A percentile compares a stretch with the other conserved stretches of the same genome.
phyloP scores from a whole-genome alignment of 2,888 invertebrate species.

The Pachycephus smyrnensis region DNA sequence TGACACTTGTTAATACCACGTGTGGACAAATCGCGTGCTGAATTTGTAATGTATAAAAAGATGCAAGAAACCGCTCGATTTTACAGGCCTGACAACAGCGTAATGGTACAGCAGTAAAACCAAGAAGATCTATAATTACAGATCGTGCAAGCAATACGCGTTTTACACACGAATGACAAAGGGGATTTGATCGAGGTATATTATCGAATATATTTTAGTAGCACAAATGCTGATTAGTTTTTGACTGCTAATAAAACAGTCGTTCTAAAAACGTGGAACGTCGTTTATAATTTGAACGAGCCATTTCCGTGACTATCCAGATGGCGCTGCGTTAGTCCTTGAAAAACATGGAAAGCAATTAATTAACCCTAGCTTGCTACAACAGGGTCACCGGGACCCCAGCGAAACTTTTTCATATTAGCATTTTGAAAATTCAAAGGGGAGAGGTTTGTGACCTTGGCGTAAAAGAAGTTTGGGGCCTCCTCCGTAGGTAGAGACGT shows the following conservation, averaged over 20 bases:
- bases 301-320: neutral
- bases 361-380: too few relatives aligned
- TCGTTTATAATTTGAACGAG: neutral
- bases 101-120: neutral
- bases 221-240: neutral
- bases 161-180: neutral
- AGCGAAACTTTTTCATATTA: too few relatives aligned
- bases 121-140: neutral
- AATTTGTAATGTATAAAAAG: neutral
- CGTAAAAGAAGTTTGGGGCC: too few relatives aligned
- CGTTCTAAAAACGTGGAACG: neutral
- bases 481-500: too few relatives aligned
- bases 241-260: neutral
- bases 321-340: neutral
- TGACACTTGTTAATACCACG: neutral
- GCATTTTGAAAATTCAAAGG: too few relatives aligned
- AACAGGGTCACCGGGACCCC: too few relatives aligned
- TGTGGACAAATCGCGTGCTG: neutral
- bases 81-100: neutral
- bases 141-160: neutral
- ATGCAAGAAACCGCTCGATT: neutral
- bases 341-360: neutral
- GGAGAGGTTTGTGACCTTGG: too few relatives aligned
- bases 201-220: neutral
- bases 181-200: neutral